A percentile compares a stretch with the other conserved stretches of the same genome.
These are phyloP conservation scores for Thumatha senex DNA, from an alignment of 2,888 invertebrate species.

Conservation along the genomic window DNA sequence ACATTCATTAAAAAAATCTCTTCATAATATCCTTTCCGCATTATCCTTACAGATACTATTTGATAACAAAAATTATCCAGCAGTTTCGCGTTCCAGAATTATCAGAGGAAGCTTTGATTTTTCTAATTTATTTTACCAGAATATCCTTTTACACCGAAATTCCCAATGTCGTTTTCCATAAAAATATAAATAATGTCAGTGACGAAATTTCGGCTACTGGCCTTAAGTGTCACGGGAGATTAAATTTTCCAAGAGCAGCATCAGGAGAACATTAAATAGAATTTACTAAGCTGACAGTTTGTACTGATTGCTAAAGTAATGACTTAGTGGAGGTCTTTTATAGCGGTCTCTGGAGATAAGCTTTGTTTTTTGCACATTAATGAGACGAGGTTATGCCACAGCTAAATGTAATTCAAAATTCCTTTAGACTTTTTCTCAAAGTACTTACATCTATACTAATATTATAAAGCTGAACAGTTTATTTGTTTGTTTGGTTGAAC, in stretches of 20 bases:
- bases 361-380: slow-evolving; percentile 56
- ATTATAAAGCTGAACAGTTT: too few relatives aligned
- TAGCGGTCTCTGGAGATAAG: slow-evolving; percentile 57
- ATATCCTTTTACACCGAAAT: too few relatives aligned
- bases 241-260: slow-evolving; percentile 32
- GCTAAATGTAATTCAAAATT: slow-evolving; percentile 57
- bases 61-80: too few relatives aligned
- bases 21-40: too few relatives aligned
- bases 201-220: not conserved
- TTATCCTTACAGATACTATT: too few relatives aligned
- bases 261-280: slow-evolving; percentile 37
- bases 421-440: slow-evolving; percentile 37
- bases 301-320: slow-evolving; percentile 61
- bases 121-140: too few relatives aligned
- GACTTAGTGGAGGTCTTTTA: slow-evolving; percentile 51
- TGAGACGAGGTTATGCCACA: slow-evolving; percentile 49
- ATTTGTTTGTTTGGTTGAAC: too few relatives aligned
- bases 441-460: slow-evolving; percentile 28
- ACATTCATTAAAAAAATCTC: too few relatives aligned
- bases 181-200: too few relatives aligned
- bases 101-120: too few relatives aligned
- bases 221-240: slow-evolving; percentile 22
- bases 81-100: too few relatives aligned
- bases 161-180: too few relatives aligned
- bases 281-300: slow-evolving; percentile 41